Evolutionary conservation across 2,888 invertebrate species (phyloP).

Genomic region (Allacma fusca): DNA sequence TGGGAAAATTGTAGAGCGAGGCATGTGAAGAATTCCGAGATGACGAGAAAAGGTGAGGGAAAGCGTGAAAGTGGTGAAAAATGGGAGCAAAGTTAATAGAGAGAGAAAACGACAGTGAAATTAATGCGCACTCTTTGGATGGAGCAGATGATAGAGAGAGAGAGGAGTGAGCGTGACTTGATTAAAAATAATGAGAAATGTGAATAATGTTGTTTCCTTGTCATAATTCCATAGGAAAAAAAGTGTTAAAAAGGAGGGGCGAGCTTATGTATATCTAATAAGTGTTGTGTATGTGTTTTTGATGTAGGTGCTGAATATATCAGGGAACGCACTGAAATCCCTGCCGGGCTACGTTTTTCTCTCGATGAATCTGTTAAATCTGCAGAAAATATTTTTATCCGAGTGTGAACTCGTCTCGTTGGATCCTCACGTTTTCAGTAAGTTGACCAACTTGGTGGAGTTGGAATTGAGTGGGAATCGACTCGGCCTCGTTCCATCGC

Average conservation of each 20-base stretch:
- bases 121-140: background rate
- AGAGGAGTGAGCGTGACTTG: background rate
- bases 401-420: conserved; percentile 75
- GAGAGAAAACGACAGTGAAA: background rate
- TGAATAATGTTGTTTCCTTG: conserved; percentile 12
- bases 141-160: background rate
- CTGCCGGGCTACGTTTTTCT: conserved; percentile 79
- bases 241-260: background rate
- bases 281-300: conserved; percentile 17
- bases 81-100: background rate
- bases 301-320: conserved; percentile 73
- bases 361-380: conserved; percentile 77
- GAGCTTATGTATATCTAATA: too few relatives aligned
- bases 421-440: conserved; percentile 77
- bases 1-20: too few relatives aligned
- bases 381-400: conserved; percentile 80
- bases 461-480: conserved; percentile 80
- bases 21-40: background rate
- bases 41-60: background rate
- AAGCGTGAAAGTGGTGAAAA: too few relatives aligned
- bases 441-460: conserved; percentile 81
- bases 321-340: conserved; percentile 74
- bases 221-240: background rate
- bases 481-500: conserved; percentile 74
- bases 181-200: conserved; percentile 12